These are phyloP conservation scores for Lichenostomus cassidix DNA, from an alignment of 2,113 vertebrate genomes.

Conservation along the genomic window DNA sequence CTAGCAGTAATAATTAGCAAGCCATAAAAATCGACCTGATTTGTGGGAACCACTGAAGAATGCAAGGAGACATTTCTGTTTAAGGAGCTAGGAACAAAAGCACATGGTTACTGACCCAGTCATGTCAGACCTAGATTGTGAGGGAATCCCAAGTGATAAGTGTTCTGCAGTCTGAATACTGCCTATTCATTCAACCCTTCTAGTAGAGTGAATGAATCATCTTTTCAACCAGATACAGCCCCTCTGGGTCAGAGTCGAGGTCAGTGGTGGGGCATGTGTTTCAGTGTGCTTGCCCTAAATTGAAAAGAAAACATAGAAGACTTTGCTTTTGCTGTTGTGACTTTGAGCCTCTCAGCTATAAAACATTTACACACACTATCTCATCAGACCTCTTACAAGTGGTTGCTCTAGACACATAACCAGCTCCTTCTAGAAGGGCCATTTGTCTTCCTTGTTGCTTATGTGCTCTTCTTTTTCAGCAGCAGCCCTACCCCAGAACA, in stretches of 20 bases:
- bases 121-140: slow-evolving; percentile 60
- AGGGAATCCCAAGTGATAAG: slow-evolving; percentile 67
- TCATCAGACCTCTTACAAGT: background rate
- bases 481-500: background rate
- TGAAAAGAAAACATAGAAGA: slow-evolving; percentile 5
- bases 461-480: background rate
- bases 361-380: background rate
- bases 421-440: background rate
- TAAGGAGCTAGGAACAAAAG: slow-evolving; percentile 42
- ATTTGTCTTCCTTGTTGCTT: background rate
- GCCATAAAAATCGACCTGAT: slow-evolving; percentile 65
- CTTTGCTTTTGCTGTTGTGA: background rate
- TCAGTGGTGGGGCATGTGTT: slow-evolving; percentile 1
- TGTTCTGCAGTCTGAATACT: slow-evolving; percentile 19
- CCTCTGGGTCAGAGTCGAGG: slow-evolving; percentile 51
- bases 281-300: slow-evolving; percentile 23
- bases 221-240: slow-evolving; percentile 47
- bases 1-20: slow-evolving; percentile 61
- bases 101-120: slow-evolving; percentile 53
- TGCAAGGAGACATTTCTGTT: slow-evolving; percentile 51
- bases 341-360: background rate
- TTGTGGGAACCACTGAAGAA: slow-evolving; percentile 52
- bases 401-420: background rate
- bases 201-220: slow-evolving; percentile 48
- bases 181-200: slow-evolving; percentile 57